phyloP scores from a whole-genome alignment of 2,797 vertebrate genomes.

The Brachyalestes nurse region DNA sequence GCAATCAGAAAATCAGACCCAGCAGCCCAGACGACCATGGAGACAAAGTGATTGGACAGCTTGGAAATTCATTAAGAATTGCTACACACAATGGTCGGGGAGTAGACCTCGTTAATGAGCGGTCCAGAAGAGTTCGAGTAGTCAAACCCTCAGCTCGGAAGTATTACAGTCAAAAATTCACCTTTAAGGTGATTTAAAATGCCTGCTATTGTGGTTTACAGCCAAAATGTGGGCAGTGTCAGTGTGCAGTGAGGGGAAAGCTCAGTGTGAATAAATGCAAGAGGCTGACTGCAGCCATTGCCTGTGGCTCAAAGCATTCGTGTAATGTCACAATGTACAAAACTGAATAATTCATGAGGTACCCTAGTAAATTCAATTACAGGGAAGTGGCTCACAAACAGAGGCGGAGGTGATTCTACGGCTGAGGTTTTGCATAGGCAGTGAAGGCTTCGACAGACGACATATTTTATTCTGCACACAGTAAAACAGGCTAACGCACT shows the following conservation, averaged over 20 bases:
- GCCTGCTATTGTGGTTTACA: background rate
- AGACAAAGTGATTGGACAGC: constrained; percentile 30
- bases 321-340: constrained; percentile 52
- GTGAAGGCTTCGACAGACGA: background rate
- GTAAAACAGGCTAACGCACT: background rate
- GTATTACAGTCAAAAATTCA: constrained; percentile 8
- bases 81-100: background rate
- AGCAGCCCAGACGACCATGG: constrained; percentile 26
- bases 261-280: constrained; percentile 1
- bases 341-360: constrained; percentile 52
- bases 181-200: constrained; percentile 29
- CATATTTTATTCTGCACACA: constrained; percentile 35
- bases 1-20: constrained; percentile 42
- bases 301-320: constrained; percentile 43
- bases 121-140: background rate
- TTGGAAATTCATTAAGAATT: constrained; percentile 36
- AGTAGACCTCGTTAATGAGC: background rate
- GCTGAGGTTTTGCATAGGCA: constrained; percentile 27
- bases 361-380: constrained; percentile 57
- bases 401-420: constrained; percentile 30
- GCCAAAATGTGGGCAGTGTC: constrained; percentile 27
- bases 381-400: constrained; percentile 53
- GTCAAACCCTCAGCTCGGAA: background rate
- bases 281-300: constrained; percentile 48
- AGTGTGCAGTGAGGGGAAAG: constrained; percentile 31